Evolutionary conservation across 2,888 invertebrate species (phyloP).

Genomic region (Lordiphosa fenestrarum): DNA sequence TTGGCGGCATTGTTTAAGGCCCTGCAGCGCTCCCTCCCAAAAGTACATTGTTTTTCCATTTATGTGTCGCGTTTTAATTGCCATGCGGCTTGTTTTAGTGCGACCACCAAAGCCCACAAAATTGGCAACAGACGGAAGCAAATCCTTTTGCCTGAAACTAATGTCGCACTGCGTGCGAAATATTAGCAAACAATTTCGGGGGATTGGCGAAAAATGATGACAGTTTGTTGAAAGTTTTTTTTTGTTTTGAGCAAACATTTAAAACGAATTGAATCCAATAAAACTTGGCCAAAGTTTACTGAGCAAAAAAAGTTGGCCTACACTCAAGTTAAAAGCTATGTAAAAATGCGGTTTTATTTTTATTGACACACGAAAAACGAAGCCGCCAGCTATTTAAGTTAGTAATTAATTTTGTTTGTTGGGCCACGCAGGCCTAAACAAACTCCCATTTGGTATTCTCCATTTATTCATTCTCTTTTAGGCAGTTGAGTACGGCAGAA

Average conservation of each 20-base stretch:
- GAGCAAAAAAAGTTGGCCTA: conserved; percentile 1
- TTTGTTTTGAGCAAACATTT: background rate
- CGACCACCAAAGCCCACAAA: conserved; percentile 1
- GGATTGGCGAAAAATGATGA: conserved; percentile 16
- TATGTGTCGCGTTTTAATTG: conserved; percentile 57
- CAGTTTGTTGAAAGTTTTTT: background rate
- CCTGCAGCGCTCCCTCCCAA: conserved; percentile 16
- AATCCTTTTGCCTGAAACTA: conserved; percentile 33
- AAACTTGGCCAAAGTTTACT: conserved; percentile 6
- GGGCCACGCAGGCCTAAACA: conserved; percentile 16
- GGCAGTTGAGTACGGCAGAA: too few relatives aligned
- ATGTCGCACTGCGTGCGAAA: conserved; percentile 19
- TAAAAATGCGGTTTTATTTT: conserved; percentile 14
- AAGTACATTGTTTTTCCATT: conserved; percentile 66
- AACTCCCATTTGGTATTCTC: conserved; percentile 11
- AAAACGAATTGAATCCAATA: conserved; percentile 5
- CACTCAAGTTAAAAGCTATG: conserved; percentile 3
- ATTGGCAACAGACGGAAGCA: conserved; percentile 8
- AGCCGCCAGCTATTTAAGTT: conserved; percentile 33
- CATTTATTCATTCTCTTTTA: background rate
- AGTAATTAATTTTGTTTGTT: conserved; percentile 45
- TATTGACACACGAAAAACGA: conserved; percentile 36
- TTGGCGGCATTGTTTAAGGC: conserved; percentile 33
- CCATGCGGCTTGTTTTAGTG: conserved; percentile 15
- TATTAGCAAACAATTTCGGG: conserved; percentile 33